Conservation (phyloP, 2,797 vertebrate genomes). For the Cossypha polioptera region DNA sequence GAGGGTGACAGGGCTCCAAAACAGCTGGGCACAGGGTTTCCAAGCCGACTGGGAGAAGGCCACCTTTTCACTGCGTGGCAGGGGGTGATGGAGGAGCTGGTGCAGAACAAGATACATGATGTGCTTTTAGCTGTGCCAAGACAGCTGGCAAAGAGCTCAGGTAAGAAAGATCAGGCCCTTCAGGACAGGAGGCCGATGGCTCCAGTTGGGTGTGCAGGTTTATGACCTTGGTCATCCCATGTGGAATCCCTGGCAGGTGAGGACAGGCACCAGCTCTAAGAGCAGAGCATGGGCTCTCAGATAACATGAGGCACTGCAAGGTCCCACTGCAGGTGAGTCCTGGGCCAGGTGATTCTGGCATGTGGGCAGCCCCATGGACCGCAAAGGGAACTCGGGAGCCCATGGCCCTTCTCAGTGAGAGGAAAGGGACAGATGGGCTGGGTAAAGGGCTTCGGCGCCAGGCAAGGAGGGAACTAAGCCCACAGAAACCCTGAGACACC, state of each 20-base stretch:
- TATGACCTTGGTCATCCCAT: not conserved
- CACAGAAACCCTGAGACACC: not conserved
- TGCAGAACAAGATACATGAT: fast-evolving
- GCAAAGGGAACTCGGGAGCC: not conserved
- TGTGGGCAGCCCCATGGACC: not conserved
- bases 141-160: not conserved
- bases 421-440: not conserved
- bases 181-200: not conserved
- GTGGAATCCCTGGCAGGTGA: not conserved
- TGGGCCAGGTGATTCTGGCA: not conserved
- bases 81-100: not conserved
- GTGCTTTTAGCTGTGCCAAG: not conserved
- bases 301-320: not conserved
- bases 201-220: not conserved
- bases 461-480: not conserved
- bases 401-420: not conserved
- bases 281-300: not conserved
- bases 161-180: not conserved
- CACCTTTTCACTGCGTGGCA: not conserved
- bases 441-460: not conserved
- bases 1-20: not conserved
- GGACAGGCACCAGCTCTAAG: not conserved
- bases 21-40: not conserved
- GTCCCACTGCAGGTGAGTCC: not conserved
- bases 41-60: not conserved